phyloP scores from a whole-genome alignment of 2,888 invertebrate genomes.

The Eretmocerus hayati region DNA sequence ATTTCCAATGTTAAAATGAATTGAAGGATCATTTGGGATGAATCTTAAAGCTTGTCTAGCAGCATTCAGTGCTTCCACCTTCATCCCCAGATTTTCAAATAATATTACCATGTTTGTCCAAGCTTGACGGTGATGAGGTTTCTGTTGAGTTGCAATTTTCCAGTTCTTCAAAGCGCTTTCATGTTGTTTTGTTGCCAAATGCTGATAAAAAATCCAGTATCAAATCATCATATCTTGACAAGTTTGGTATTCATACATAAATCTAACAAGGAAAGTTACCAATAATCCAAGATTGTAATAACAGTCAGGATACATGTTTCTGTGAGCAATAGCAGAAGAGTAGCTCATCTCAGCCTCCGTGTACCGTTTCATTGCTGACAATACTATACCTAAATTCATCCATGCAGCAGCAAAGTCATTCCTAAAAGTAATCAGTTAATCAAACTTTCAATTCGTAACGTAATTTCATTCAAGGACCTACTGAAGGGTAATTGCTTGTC shows the following conservation, averaged over 20 bases:
- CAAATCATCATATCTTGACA: background rate
- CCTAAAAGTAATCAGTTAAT: slow-evolving; percentile 46
- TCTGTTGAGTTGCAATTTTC: slow-evolving; percentile 71
- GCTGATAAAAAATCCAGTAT: slow-evolving; percentile 50
- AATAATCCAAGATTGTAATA: slow-evolving; percentile 92
- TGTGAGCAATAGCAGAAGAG: slow-evolving; percentile 65
- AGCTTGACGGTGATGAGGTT: slow-evolving; percentile 73
- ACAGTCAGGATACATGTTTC: slow-evolving; percentile 83
- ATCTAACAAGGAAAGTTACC: slow-evolving; percentile 51
- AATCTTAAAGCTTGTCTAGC: slow-evolving; percentile 64
- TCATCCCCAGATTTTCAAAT: slow-evolving; percentile 65
- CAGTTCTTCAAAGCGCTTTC: slow-evolving; percentile 73
- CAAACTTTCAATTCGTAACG: background rate
- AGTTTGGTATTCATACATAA: background rate
- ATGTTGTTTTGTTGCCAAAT: slow-evolving; percentile 67
- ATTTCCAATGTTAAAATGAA: slow-evolving; percentile 84
- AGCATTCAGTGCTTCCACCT: slow-evolving; percentile 62
- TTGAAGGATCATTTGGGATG: slow-evolving; percentile 66
- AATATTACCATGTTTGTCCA: slow-evolving; percentile 90
- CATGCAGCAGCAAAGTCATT: slow-evolving; percentile 90
- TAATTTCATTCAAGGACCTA: slow-evolving; percentile 40
- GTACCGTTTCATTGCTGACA: slow-evolving; percentile 65
- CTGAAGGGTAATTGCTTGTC: slow-evolving; percentile 67
- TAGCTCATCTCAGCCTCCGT: slow-evolving; percentile 74
- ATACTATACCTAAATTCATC: slow-evolving; percentile 96